Evolutionary conservation across 2,888 invertebrate species (phyloP).

Genomic region (Caenorhabditis japonica): DNA sequence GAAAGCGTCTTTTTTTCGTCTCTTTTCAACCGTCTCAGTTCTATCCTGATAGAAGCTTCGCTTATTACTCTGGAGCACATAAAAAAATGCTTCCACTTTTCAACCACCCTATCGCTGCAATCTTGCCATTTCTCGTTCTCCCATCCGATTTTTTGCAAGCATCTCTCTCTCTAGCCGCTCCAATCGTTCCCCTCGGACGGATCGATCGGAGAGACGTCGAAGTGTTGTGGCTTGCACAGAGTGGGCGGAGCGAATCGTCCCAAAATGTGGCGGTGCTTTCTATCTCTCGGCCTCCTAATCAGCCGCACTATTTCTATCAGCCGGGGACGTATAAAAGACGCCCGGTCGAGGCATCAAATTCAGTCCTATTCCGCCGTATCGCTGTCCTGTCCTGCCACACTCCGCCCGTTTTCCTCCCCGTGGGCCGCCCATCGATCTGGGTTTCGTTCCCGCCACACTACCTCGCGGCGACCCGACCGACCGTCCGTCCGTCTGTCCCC

Average conservation of each 20-base stretch:
- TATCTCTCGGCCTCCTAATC: constrained; percentile 33
- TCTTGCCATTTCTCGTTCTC: constrained; percentile 3
- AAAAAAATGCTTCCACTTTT: no score
- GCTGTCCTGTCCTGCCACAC: constrained; percentile 19
- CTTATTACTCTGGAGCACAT: no score
- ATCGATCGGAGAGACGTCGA: constrained; percentile 35
- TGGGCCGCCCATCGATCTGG: constrained; percentile 14
- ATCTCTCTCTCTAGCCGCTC: neutral
- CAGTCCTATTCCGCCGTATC: constrained; percentile 21
- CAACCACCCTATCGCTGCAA: no score
- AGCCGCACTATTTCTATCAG: constrained; percentile 24
- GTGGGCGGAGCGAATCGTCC: constrained; percentile 51
- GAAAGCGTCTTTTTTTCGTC: no score
- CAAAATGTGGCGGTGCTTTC: constrained; percentile 32
- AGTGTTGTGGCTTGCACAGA: constrained; percentile 33
- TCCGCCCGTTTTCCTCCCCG: constrained; percentile 1
- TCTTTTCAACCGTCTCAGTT: no score
- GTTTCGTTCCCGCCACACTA: constrained; percentile 1
- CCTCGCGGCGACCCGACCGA: constrained; percentile 1
- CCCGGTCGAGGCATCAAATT: constrained; percentile 37
- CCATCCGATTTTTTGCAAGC: constrained; percentile 1
- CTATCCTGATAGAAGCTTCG: no score
- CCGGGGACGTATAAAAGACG: constrained; percentile 39
- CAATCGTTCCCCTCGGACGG: constrained; percentile 32
- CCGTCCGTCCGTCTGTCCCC: constrained; percentile 15